Percentiles rank a stretch among this genome's conserved stretches.
Evolutionary conservation across 2,113 vertebrate species (phyloP).

Genomic region (Pangasianodon gigas): DNA sequence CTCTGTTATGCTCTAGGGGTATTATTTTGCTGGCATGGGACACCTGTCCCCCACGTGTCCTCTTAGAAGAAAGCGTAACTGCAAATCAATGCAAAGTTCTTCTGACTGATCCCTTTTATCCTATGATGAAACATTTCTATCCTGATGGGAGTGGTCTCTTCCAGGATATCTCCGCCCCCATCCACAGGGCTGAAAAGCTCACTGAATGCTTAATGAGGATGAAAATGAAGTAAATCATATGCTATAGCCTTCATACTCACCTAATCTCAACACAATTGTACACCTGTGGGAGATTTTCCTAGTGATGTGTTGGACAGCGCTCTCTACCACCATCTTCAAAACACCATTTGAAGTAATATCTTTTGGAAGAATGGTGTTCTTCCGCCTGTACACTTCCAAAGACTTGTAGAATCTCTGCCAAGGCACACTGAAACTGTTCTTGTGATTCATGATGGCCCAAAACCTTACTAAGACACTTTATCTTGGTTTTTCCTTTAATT

Average conservation of each 20-base stretch:
- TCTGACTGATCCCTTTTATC: neutral
- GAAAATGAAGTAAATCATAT: neutral
- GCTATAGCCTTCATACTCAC: neutral
- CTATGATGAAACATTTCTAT: neutral
- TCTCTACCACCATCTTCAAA: neutral
- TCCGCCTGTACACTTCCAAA: neutral
- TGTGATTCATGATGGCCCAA: neutral
- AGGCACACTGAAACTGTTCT: neutral
- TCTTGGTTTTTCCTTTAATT: neutral
- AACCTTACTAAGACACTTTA: neutral
- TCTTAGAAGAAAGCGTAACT: neutral
- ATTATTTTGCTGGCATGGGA: neutral
- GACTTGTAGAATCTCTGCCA: neutral
- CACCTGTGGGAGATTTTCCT: neutral
- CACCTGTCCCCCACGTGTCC: neutral
- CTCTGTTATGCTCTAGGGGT: neutral
- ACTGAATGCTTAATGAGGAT: neutral
- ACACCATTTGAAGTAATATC: neutral
- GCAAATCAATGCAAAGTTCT: neutral
- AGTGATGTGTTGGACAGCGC: neutral
- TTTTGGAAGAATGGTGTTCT: neutral
- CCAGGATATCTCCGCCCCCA: neutral
- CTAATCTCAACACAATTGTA: neutral
- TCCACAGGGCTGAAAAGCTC: neutral
- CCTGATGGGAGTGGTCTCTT: neutral